phyloP scores from a whole-genome alignment of 2,888 invertebrate genomes.

The Apotomis turbidana region DNA sequence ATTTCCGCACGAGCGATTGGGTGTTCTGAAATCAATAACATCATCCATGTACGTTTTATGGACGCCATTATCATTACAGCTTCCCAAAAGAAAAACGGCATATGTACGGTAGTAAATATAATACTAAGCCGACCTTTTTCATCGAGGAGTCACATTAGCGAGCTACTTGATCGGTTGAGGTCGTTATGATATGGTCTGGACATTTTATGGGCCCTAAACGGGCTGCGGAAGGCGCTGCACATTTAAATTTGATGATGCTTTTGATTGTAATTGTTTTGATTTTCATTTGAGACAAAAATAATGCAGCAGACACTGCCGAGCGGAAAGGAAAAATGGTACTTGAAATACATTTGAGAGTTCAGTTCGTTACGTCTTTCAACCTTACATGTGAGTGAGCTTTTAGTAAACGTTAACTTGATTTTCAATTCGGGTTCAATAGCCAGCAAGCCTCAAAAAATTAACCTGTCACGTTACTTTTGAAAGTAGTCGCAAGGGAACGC shows the following conservation, averaged over 20 bases:
- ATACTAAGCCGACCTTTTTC: background rate
- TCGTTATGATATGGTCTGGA: conserved; percentile 33
- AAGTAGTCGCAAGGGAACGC: too few relatives aligned
- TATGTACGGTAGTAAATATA: background rate
- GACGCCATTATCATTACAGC: conserved; percentile 34
- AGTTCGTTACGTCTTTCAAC: too few relatives aligned
- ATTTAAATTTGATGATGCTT: conserved; percentile 28
- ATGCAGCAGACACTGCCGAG: background rate
- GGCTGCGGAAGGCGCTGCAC: conserved; percentile 26
- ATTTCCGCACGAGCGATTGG: conserved; percentile 30
- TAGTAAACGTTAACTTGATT: too few relatives aligned
- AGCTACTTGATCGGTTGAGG: conserved; percentile 30
- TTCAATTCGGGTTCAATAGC: too few relatives aligned
- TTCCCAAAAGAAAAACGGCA: background rate
- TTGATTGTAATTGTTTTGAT: conserved; percentile 14
- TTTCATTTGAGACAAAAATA: background rate
- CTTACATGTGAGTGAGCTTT: too few relatives aligned
- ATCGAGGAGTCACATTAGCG: conserved; percentile 15
- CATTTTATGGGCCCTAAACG: conserved; percentile 31
- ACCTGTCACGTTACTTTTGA: too few relatives aligned
- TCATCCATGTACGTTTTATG: conserved; percentile 36
- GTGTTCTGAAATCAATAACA: conserved; percentile 41
- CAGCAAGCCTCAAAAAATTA: too few relatives aligned
- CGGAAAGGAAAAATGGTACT: too few relatives aligned
- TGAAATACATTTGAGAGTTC: too few relatives aligned